These are phyloP conservation scores for Neoitamus cyanurus DNA, from an alignment of 2,888 invertebrate species.

Conservation along the genomic window DNA sequence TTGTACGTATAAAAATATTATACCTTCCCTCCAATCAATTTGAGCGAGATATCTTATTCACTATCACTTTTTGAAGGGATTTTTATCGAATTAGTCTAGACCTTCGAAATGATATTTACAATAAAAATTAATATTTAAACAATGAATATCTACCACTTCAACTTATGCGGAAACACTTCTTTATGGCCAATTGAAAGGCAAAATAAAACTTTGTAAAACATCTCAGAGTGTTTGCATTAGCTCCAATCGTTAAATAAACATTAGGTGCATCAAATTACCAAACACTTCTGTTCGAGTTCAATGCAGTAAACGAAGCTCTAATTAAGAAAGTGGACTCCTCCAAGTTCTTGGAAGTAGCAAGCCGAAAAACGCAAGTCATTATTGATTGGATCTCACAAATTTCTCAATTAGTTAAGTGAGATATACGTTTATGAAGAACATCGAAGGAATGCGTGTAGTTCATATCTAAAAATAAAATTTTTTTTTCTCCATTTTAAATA, in stretches of 20 bases:
- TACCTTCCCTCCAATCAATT: too few species aligned
- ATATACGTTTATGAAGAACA: background rate
- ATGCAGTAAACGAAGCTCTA: background rate
- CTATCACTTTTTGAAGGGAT: too few species aligned
- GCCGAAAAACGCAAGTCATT: background rate
- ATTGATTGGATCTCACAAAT: background rate
- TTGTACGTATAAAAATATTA: too few species aligned
- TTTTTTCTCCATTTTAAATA: background rate
- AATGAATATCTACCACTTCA: background rate
- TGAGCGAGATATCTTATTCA: too few species aligned
- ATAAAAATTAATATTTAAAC: background rate
- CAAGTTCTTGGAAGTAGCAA: background rate
- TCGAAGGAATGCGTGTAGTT: background rate
- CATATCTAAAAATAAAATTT: background rate
- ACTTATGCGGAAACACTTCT: background rate
- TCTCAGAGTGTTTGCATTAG: background rate
- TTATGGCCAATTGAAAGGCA: background rate
- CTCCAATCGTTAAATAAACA: background rate
- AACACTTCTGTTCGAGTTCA: background rate
- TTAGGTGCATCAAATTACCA: background rate
- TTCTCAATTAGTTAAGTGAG: background rate
- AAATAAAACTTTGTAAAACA: background rate
- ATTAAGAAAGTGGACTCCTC: background rate
- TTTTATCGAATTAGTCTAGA: background rate
- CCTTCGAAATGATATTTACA: background rate